Base-by-base conservation (phyloP, 2,113 vertebrate species). In the Gallinago media region DNA sequence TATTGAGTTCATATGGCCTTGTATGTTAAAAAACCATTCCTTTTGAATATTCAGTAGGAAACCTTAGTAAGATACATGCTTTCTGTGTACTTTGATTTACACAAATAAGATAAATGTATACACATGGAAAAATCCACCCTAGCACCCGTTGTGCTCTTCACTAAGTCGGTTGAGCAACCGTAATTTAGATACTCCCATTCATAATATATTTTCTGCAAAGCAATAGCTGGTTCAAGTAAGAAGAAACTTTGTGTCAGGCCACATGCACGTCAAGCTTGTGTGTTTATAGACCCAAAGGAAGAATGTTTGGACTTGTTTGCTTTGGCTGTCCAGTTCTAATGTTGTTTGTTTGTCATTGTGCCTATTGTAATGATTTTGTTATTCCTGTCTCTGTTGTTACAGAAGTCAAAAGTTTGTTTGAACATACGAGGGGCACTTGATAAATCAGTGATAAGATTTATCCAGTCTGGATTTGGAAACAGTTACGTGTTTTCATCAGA, bases 321-420 rank as follows among this genome's bases (percentile, higher is more conserved):
- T 59, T 81, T 74, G 52, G 29, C 79, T 77, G 46, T 86, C 31
- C 15, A 9, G 15, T 83, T 92, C 27, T 47, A 71, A 4, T 16
- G 12, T 46, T 0, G 3, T 73, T 94, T 93, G 65, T 85, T 94
- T 56, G 2, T 46, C 55, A 6, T 26, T 34, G 14, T 88, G 44
- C 32, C 61, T 87, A 32, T 81, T 92, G 61, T 87, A 38, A 59
- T 19, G 26, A 25, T 34, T 55, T 52, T 32, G 23, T 38, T 71
- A 31, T 19, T 94, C 52, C 66, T 75, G 29, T 74, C 50, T 79
- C 52, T 65, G 61, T 55, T 92, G 36, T 38, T 79, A 63, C 12
- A n/a, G 52, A 91, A 93, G 40, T 71, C 23, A 52, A 92, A 66
- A 38, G 72, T 85, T 94, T 90, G 68, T 47, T 92, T 49, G 25